A percentile compares a stretch with the other conserved stretches of the same genome.
Conservation (phyloP, 2,888 invertebrate genomes). For the Gastrophysa polygoni region DNA sequence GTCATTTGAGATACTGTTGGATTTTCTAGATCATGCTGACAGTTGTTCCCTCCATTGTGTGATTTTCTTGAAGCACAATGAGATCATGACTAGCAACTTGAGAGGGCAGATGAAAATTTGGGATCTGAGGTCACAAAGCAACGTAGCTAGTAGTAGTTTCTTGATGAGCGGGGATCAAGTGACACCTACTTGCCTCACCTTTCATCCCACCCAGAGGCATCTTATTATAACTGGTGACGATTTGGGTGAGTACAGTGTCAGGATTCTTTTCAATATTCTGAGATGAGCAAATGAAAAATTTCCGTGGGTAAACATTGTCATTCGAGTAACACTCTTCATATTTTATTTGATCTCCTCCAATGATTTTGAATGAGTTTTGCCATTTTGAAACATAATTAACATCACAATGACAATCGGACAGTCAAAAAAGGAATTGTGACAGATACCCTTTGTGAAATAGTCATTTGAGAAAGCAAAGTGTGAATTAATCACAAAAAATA, state of each 20-base stretch:
- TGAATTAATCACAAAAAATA: too few species aligned
- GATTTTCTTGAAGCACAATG: conserved; percentile 72
- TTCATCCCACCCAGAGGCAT: conserved; percentile 88
- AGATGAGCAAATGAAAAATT: background rate
- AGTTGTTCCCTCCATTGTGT: conserved; percentile 81
- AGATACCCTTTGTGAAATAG: too few species aligned
- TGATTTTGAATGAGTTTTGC: too few species aligned
- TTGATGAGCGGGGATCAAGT: conserved; percentile 76
- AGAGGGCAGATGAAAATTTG: conserved; percentile 89
- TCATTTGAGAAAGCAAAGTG: too few species aligned
- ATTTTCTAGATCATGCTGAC: conserved; percentile 70
- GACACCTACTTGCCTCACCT: conserved; percentile 76
- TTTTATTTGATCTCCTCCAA: too few species aligned
- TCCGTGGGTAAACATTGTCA: background rate
- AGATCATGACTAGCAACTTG: conserved; percentile 85
- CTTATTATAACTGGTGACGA: conserved; percentile 83
- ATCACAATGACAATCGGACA: too few species aligned
- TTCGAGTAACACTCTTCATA: background rate
- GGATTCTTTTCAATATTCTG: too few species aligned
- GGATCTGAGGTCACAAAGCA: conserved; percentile 73
- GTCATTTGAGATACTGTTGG: too few species aligned
- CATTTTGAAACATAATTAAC: too few species aligned
- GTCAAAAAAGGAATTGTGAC: too few species aligned
- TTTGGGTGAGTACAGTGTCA: too few species aligned
- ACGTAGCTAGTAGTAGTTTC: conserved; percentile 72